Evolutionary conservation across 2,888 invertebrate genomes (phyloP).

Genomic region (Zygaena filipendulae): DNA sequence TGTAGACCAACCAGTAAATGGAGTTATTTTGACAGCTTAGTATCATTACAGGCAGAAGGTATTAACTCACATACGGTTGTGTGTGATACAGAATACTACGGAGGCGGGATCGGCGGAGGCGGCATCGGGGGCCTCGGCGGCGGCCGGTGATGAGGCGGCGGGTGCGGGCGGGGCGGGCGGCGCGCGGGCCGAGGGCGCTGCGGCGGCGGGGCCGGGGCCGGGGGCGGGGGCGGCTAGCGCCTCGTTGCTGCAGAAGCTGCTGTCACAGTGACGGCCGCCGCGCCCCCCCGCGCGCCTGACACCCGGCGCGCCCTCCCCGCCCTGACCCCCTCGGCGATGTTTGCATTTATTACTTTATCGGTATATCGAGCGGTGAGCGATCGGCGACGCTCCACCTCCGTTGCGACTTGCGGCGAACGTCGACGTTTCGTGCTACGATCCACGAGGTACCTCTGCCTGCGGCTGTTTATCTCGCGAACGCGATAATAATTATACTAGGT

Average conservation of each 20-base stretch:
- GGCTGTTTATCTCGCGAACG: slow-evolving; percentile 51
- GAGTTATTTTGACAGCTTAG: too few relatives aligned
- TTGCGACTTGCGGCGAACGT: slow-evolving; percentile 34
- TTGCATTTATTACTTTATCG: neutral
- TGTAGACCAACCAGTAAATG: too few relatives aligned
- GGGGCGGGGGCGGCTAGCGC: slow-evolving; percentile 65
- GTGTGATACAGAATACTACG: slow-evolving; percentile 52
- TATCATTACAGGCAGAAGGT: too few relatives aligned
- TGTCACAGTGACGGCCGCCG: slow-evolving; percentile 76
- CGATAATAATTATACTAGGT: slow-evolving; percentile 48
- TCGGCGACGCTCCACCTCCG: slow-evolving; percentile 31
- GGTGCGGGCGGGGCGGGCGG: slow-evolving; percentile 17
- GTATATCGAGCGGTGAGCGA: slow-evolving; percentile 24
- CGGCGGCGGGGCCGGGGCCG: slow-evolving; percentile 17
- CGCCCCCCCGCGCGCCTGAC: slow-evolving; percentile 11
- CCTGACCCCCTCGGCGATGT: neutral
- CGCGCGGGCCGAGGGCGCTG: slow-evolving; percentile 19
- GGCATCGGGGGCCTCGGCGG: slow-evolving; percentile 25
- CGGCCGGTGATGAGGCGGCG: slow-evolving; percentile 21
- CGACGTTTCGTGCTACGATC: slow-evolving; percentile 39
- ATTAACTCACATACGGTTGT: too few relatives aligned
- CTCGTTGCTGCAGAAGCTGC: slow-evolving; percentile 85
- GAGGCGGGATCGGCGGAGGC: slow-evolving; percentile 53
- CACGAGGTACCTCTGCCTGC: slow-evolving; percentile 55
- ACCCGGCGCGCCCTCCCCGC: slow-evolving; percentile 1